These are phyloP conservation scores for Drosophila antonietae DNA, from an alignment of 2,888 invertebrate species.

Conservation along the genomic window DNA sequence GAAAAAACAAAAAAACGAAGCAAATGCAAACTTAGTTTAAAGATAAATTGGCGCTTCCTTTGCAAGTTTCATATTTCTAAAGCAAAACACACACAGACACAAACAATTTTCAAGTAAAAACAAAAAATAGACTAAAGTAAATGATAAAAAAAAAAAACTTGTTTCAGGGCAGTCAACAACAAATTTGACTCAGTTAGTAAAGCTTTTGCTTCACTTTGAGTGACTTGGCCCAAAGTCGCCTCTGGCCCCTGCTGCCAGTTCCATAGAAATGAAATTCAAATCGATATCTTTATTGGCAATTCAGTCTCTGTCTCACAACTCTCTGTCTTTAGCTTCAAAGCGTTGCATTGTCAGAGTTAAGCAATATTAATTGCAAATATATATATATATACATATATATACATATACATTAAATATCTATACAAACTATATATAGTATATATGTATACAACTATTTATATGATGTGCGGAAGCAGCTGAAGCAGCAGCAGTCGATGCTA, in stretches of 20 bases:
- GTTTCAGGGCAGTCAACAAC: constrained; percentile 48
- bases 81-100: constrained; percentile 35
- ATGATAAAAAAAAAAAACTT: constrained; percentile 14
- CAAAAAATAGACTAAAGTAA: constrained; percentile 31
- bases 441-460: constrained; percentile 77
- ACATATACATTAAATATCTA: constrained; percentile 65
- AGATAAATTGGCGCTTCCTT: constrained; percentile 77
- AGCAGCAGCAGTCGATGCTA: constrained; percentile 52
- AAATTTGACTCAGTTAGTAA: constrained; percentile 32
- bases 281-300: constrained; percentile 35
- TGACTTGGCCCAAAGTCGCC: constrained; percentile 16
- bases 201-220: constrained; percentile 58
- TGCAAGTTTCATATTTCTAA: constrained; percentile 80
- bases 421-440: constrained; percentile 64
- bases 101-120: constrained; percentile 45
- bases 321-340: constrained; percentile 73
- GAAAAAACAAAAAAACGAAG: constrained; percentile 2
- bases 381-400: constrained; percentile 42
- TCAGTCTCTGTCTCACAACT: constrained; percentile 46
- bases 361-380: constrained; percentile 68
- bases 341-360: constrained; percentile 77
- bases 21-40: constrained; percentile 63
- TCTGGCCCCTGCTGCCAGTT: constrained; percentile 32
- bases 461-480: constrained; percentile 37
- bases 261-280: constrained; percentile 7